Evolutionary conservation across 2,113 vertebrate species (phyloP).

Genomic region (Terrapene triunguis): DNA sequence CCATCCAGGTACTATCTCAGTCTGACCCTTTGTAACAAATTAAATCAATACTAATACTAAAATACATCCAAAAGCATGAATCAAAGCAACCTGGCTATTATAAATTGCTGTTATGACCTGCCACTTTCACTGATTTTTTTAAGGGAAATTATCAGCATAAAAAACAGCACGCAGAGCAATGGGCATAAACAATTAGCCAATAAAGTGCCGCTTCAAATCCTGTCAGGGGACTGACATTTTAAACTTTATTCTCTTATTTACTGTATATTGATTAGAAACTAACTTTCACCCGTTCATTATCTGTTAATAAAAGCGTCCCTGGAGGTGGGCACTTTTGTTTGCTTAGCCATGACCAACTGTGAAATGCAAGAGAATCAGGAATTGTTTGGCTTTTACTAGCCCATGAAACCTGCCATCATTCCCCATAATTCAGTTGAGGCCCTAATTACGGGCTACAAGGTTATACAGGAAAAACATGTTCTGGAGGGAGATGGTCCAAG

Average conservation of each 20-base stretch:
- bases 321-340: constrained; percentile 22
- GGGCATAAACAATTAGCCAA: background rate
- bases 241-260: background rate
- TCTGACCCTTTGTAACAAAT: constrained; percentile 1
- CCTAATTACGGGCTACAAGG: constrained; percentile 76
- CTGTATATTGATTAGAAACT: background rate
- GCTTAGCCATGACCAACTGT: constrained; percentile 32
- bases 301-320: background rate
- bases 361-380: constrained; percentile 59
- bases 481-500: constrained; percentile 65
- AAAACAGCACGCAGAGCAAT: background rate
- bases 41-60: background rate
- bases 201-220: background rate
- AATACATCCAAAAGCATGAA: accelerated
- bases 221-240: constrained; percentile 21
- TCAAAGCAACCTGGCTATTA: background rate
- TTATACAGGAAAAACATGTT: constrained; percentile 81
- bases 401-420: constrained; percentile 60
- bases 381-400: constrained; percentile 67
- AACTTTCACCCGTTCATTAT: background rate
- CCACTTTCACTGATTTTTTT: background rate
- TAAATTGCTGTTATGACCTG: background rate
- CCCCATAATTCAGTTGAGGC: constrained; percentile 65
- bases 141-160: background rate
- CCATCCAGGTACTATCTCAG: background rate